Base-by-base conservation (phyloP, 92 coral and sea anemone genomes). In the Montipora capitata region DNA sequence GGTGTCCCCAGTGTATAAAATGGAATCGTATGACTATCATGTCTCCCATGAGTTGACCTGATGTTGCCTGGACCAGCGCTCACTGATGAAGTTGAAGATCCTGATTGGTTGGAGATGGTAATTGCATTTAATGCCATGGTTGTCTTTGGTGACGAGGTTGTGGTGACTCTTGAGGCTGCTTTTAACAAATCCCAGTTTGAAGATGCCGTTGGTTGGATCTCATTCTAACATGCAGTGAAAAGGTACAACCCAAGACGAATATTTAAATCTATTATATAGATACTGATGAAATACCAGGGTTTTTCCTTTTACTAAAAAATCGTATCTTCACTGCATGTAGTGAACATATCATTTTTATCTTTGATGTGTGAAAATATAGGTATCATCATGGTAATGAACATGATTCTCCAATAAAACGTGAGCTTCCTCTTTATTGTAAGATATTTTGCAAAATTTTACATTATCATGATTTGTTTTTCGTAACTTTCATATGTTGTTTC, bases 1-100 rank as follows among this genome's bases (percentile, higher is more conserved):
- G 88, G 85, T 41, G 83, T 58, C 10, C 77, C 87, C 76, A 70
- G 51, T 0, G 95, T 85, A 18, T 48, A 67, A 61, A 82, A 48
- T 5, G 73, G 59, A 20, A 42, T 41, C 38, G 73, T 6, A 39
- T 15, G 3, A 11, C 17, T 1, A 20, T 66, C 38, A n/a, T 10
- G 5, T 27, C 13, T 20, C 27, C 63, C 11, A 43, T 77, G 57
- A 4, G 2, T 73, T 49, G 71, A 58, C 48, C 68, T 79, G 9
- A 56, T 43, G 7, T 6, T 45, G 7, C 35, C 11, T 45, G 49
- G 14, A 15, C 35, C 5, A 54, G 39, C 62, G 18, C 63, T 52
- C 9, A 13, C 3, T 3, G 82, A 16, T 16, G 39, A 16, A 0
- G 82, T 77, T 18, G 57, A 2, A 61, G 52, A 12, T 20, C 43